phyloP scores from a whole-genome alignment of 2,888 invertebrate genomes.

The Xanthia icteritia region DNA sequence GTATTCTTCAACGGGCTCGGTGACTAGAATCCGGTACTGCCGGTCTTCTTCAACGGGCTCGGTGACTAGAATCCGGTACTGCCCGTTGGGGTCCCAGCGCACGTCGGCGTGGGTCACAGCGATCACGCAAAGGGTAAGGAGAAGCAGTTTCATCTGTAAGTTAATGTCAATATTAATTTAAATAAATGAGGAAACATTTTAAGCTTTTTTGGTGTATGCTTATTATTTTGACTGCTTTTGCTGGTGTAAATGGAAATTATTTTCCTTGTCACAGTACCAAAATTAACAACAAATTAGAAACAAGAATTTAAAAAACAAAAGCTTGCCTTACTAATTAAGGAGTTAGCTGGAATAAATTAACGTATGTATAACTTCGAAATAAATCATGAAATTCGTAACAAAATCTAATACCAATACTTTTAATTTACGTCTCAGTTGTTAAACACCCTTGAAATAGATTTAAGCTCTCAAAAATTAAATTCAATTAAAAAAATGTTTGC shows the following conservation, averaged over 20 bases:
- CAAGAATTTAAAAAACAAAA: neutral
- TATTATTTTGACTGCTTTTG: neutral
- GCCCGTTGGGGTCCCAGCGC: conserved; percentile 64
- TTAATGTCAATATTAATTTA: conserved; percentile 3
- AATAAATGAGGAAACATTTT: neutral
- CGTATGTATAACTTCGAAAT: neutral
- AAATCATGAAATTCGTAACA: neutral
- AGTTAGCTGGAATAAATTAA: neutral
- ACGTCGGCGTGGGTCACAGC: conserved; percentile 59
- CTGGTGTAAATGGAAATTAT: neutral
- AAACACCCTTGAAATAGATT: conserved; percentile 8
- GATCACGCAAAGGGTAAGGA: conserved; percentile 53
- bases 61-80: conserved; percentile 53
- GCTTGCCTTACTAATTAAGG: neutral
- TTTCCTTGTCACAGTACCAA: neutral
- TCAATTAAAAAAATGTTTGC: conserved; percentile 24
- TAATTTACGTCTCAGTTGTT: conserved; percentile 1
- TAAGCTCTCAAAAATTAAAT: conserved; percentile 25
- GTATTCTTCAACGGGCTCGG: conserved; percentile 1
- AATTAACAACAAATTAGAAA: neutral
- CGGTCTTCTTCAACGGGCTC: too few relatives aligned
- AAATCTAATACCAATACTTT: neutral
- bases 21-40: conserved; percentile 53
- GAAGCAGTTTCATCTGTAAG: conserved; percentile 70
- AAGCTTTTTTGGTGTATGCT: neutral